Conservation (phyloP, 1,140 invertebrate species). For the Drosophila ananassae region DNA sequence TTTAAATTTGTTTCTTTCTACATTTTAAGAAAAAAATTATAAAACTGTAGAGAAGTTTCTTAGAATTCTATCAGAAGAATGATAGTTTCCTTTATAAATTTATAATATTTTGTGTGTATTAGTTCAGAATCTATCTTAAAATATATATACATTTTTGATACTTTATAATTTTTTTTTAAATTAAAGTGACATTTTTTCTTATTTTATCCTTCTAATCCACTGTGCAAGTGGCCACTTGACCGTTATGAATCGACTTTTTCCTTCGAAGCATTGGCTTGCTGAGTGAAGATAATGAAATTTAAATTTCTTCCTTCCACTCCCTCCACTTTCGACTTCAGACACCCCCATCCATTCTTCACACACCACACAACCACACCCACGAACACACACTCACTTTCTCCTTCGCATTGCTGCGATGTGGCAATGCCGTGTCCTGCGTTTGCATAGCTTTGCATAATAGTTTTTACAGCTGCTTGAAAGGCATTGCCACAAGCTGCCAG, state of each 20-base stretch:
- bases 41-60: too few species aligned
- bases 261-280: slow-evolving; percentile 14
- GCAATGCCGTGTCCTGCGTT: slow-evolving; percentile 40
- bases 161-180: too few species aligned
- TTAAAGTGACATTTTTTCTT: too few species aligned
- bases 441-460: slow-evolving; percentile 56
- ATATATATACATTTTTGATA: too few species aligned
- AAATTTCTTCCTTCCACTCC: slow-evolving; percentile 16
- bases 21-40: too few species aligned
- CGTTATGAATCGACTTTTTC: slow-evolving; percentile 48
- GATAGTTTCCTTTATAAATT: too few species aligned
- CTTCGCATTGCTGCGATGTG: slow-evolving; percentile 9
- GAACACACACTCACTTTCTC: slow-evolving; percentile 17
- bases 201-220: background rate
- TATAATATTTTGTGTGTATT: too few species aligned
- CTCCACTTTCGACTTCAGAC: background rate
- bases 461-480: slow-evolving; percentile 59
- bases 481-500: slow-evolving; percentile 5
- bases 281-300: slow-evolving; percentile 45
- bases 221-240: slow-evolving; percentile 18
- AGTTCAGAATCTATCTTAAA: too few species aligned
- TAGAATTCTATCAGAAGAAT: too few species aligned
- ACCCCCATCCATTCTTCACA: background rate
- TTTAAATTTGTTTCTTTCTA: too few species aligned
- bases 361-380: background rate